These are phyloP conservation scores for Polyodon spathula DNA, from an alignment of 2,113 vertebrate genomes.

Conservation along the genomic window DNA sequence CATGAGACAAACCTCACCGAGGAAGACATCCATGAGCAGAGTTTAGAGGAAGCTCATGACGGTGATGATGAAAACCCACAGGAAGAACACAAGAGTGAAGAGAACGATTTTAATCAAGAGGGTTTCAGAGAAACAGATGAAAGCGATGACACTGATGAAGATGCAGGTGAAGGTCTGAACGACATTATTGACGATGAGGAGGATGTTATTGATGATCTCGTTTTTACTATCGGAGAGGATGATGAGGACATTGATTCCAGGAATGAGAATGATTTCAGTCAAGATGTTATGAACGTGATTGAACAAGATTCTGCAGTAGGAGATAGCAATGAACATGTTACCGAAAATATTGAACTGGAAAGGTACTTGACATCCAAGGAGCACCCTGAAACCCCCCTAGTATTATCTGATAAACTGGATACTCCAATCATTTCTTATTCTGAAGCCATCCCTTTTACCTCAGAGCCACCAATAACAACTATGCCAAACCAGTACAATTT, in stretches of 20 bases:
- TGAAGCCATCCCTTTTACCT: conserved; percentile 9
- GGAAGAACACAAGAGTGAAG: neutral
- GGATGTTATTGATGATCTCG: neutral
- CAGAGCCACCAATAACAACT: conserved; percentile 21
- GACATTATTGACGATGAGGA: conserved; percentile 1
- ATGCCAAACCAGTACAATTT: neutral
- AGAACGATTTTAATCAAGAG: neutral
- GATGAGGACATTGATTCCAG: no score
- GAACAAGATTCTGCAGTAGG: no score
- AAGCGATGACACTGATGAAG: neutral
- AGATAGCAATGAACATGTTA: no score
- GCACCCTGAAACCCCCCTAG: no score
- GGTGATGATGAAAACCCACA: neutral
- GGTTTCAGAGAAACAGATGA: neutral
- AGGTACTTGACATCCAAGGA: no score
- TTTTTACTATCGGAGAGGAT: conserved; percentile 7
- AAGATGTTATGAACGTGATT: no score
- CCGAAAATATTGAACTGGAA: no score
- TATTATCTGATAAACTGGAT: conserved; percentile 8
- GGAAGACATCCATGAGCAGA: rapidly evolving
- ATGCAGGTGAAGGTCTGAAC: neutral
- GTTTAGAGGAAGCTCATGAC: rapidly evolving
- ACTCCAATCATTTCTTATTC: conserved; percentile 2
- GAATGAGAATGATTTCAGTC: no score
- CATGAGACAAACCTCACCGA: neutral